Evolutionary conservation across 1,140 invertebrate species (phyloP), one percentile per base, ranked within the genome.

Genomic region (Cyphomyrmex costatus): DNA sequence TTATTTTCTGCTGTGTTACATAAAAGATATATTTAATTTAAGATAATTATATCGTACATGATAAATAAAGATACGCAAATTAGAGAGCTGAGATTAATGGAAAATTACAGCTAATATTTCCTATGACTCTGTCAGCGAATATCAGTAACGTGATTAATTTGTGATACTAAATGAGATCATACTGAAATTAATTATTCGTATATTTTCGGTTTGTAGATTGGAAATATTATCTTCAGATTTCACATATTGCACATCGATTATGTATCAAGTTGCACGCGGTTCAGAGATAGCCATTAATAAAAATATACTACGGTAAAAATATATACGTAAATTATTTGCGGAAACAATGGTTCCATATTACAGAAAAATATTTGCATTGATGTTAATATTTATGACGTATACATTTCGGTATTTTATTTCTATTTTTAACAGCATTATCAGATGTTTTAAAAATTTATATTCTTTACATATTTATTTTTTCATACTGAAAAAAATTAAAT

Each of bases 141-240:
- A 82, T 46, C 24, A 30, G 16, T 46, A 56, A 46, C 24, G 33
- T 24, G 66, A 80, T 80, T 58, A 80, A 70, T 80, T 80, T 68
- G n/a, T 21, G 53, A 74, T 60, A 36, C 42, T 60, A 60, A 83
- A 61, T 60, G 68, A 83, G 21, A 74, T 73, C 36, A 61, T 70
- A 27, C 33, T 58, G 10, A 60, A 60, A 83, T 83, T 83, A 83
- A 83, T 83, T 74, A 83, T 83, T 61, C 79, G 68, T 36, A 61
- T 83, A 73, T 83, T 83, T 73, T 60, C 56, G 36, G 53, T 74
- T 83, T 83, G 3, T 42, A 73, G 53, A 73, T 83, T 33, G 79
- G 53, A 83, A 83, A 83, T 74, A 83, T 83, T 83, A 83, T 83
- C 68, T 61, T 83, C 53, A 83, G 53, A 83, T 83, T 74, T 83